phyloP scores from a whole-genome alignment of 2,113 vertebrate species.

The Hiodon alosoides region DNA sequence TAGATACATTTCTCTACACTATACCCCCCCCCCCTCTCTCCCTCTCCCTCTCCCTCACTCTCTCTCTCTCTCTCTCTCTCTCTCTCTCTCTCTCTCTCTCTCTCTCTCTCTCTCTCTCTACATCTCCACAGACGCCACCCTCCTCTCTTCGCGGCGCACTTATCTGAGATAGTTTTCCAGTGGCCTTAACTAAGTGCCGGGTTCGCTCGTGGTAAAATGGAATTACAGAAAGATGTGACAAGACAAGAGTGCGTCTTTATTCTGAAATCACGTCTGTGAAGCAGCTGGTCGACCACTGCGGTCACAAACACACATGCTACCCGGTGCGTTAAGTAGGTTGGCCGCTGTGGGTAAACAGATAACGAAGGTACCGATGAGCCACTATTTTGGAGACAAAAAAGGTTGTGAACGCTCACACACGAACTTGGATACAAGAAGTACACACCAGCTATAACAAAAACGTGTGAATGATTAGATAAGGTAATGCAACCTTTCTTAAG shows the following conservation, averaged over 20 bases:
- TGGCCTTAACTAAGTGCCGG: background rate
- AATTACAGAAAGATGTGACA: background rate
- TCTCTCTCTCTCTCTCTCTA: slow-evolving; percentile 8
- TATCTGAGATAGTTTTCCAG: background rate
- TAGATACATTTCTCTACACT: too few relatives aligned
- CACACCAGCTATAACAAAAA: background rate
- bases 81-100: too few relatives aligned
- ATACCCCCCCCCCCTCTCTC: too few relatives aligned
- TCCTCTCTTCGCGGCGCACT: background rate
- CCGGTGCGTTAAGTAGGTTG: background rate
- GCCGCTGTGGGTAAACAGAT: background rate
- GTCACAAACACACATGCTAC: background rate
- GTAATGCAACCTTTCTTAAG: background rate
- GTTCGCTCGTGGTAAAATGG: background rate
- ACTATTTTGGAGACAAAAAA: background rate
- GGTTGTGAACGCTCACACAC: background rate
- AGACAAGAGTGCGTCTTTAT: background rate
- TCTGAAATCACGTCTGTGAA: background rate
- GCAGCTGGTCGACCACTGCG: background rate
- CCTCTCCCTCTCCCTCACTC: too few relatives aligned
- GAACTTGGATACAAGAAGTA: background rate
- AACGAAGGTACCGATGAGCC: background rate
- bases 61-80: too few relatives aligned
- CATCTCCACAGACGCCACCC: slow-evolving; percentile 12
- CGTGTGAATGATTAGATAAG: background rate